Conservation (phyloP, 2,888 invertebrate species). For the Drosophila incognita region DNA sequence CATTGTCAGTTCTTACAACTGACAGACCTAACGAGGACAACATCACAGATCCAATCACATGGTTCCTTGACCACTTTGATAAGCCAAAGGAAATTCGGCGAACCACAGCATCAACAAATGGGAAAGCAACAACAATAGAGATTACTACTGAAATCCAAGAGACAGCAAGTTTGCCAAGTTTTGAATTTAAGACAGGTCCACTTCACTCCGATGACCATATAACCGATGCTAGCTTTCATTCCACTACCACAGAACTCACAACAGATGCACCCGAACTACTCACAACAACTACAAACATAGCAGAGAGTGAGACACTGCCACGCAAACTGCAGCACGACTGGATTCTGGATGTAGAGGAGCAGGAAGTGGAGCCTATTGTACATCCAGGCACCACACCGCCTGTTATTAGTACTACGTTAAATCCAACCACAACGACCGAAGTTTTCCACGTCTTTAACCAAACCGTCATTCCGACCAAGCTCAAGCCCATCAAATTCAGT, state of each 20-base stretch:
- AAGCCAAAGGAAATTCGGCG: slow-evolving; percentile 58
- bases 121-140: slow-evolving; percentile 2
- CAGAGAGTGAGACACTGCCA: slow-evolving; percentile 3
- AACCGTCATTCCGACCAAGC: slow-evolving; percentile 47
- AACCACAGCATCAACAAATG: slow-evolving; percentile 45
- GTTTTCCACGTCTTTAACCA: slow-evolving; percentile 4
- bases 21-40: slow-evolving; percentile 19
- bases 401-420: slow-evolving; percentile 10
- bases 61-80: slow-evolving; percentile 68
- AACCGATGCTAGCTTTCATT: not conserved
- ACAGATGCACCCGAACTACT: slow-evolving; percentile 13
- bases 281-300: slow-evolving; percentile 5
- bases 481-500: slow-evolving; percentile 61
- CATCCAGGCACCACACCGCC: slow-evolving; percentile 5
- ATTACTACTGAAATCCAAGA: not conserved
- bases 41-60: slow-evolving; percentile 53
- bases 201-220: slow-evolving; percentile 22
- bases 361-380: slow-evolving; percentile 8
- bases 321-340: slow-evolving; percentile 45
- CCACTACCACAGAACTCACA: slow-evolving; percentile 7
- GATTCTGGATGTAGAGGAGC: slow-evolving; percentile 40
- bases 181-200: slow-evolving; percentile 9
- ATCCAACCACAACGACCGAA: slow-evolving; percentile 24
- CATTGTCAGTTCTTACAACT: slow-evolving; percentile 11
- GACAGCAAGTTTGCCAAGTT: slow-evolving; percentile 2